Evolutionary conservation across 2,797 vertebrate genomes (phyloP), one percentile per base, ranked within the genome.

Genomic region (Ficedula albicollis): DNA sequence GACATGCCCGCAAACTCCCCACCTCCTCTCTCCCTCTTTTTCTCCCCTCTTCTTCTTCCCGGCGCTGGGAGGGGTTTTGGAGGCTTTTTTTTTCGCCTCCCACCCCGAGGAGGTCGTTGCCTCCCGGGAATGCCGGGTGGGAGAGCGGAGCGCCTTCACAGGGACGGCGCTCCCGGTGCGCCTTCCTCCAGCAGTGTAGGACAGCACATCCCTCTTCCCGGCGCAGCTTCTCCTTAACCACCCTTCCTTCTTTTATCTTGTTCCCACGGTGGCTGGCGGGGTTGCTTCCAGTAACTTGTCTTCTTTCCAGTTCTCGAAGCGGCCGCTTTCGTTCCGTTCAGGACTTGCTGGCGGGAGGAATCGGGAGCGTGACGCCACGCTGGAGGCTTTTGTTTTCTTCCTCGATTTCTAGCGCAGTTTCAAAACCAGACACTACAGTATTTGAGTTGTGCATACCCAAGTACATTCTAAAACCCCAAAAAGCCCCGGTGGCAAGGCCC

Each of bases 281-380:
- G 81, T 84, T 55, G 29, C 94, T 97, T 96, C 93, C 92, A 85
- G 93, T 89, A 93, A 95, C 96, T 96, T 95, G 30, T 64, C 95
- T 95, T 83, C 89, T 95, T 97, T 93, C 72, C 90, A 92, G 94
- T 93, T 96, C 95, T 95, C 10, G 43, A 95, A 94, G 95, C 56
- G 36, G 32, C 93, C 34, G 0, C 52, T 97, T 96, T 95, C 75
- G 70, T 97, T 97, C 97, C 89, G 58, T 89, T 89, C 55, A 43
- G 93, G 97, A 92, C 64, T 75, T 23, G 5, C 81, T 75, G 7
- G 6, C 5, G 10, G 87, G 89, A 84, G 89, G 95, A 82, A 21
- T 39, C 36, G 59, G 81, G 72, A 92, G 68, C 19, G 0, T 78
- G 13, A n/a, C 49, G 22, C 3, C 22, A 30, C 5, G 2, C 13